Evolutionary conservation across 2,113 vertebrate species (phyloP), one percentile per base, ranked within the genome.

Genomic region (Dipodomys spectabilis): DNA sequence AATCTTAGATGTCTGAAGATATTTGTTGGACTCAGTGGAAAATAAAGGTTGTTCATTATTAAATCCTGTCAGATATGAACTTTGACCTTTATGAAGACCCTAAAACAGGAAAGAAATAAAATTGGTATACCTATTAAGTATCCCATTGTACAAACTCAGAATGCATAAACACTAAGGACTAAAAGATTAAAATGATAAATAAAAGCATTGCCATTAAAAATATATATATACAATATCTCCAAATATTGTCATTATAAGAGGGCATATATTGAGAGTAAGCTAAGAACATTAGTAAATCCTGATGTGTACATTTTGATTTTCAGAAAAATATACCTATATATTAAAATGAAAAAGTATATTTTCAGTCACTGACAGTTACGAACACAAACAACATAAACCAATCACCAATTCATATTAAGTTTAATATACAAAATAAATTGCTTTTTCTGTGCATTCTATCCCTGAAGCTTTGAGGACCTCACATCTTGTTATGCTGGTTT

Each of bases 1-100:
- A 98, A 98, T 98, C 97, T 98, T 98, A 98, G 98, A 98, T 97
- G 98, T 97, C 98, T 98, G 98, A 98, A 98, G 98, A 98, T 98
- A 97, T 98, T 98, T 98, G 98, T 98, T 98, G 98, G 98, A 97
- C 97, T 98, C 98, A 98, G 98, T 98, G 97, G 98, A 98, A 98
- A 98, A 98, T 97, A 98, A 98, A 98, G 98, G 98, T 97, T 98
- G 99, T 98, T 99, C 98, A 98, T 98, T 98, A 98, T 99, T 99
- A 97, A 98, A 98, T 98, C 98, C 98, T 98, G 99, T 98, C 98
- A 97, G 99, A 99, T 98, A 98, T 97, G 99, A 99, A 99, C 98
- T 99, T 98, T 98, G 99, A 99, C 98, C 98, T 98, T 99, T 99
- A 92, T 99, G 98, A 99, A 99, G 98, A 98, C 98, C 99, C 99